Evolutionary conservation across 2,113 vertebrate species (phyloP).

Genomic region (Platycercus adscitus): DNA sequence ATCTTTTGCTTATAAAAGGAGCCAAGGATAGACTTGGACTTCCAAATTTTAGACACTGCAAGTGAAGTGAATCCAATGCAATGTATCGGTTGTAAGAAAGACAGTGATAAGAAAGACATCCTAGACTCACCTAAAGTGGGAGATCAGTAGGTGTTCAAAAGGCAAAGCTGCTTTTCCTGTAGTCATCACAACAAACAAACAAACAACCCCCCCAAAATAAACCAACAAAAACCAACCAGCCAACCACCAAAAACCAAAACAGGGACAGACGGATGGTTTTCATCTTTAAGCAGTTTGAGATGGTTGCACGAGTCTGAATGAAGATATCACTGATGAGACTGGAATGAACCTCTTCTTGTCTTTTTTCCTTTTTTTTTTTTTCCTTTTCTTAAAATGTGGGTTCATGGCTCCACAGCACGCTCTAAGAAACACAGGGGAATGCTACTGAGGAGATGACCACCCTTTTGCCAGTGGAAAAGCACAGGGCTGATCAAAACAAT

Average conservation of each 20-base stretch:
- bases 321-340: not conserved
- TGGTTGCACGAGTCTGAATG: not conserved
- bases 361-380: not conserved
- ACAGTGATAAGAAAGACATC: not conserved
- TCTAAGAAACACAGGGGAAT: not conserved
- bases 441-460: not conserved
- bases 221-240: not conserved
- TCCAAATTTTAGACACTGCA: not conserved
- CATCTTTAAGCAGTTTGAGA: not conserved
- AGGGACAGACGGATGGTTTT: not conserved
- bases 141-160: not conserved
- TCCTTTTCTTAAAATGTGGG: not conserved
- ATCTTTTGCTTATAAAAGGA: not conserved
- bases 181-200: not conserved
- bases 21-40: not conserved
- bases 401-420: not conserved
- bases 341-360: rapidly evolving
- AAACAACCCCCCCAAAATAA: not conserved
- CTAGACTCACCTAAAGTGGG: not conserved
- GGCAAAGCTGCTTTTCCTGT: not conserved
- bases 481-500: not conserved
- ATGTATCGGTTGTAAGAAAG: not conserved
- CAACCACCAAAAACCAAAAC: not conserved
- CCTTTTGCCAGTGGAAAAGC: not conserved
- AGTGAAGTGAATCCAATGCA: rapidly evolving